These are phyloP conservation scores for Synanceia verrucosa DNA, from an alignment of 2,797 vertebrate genomes.

Conservation along the genomic window DNA sequence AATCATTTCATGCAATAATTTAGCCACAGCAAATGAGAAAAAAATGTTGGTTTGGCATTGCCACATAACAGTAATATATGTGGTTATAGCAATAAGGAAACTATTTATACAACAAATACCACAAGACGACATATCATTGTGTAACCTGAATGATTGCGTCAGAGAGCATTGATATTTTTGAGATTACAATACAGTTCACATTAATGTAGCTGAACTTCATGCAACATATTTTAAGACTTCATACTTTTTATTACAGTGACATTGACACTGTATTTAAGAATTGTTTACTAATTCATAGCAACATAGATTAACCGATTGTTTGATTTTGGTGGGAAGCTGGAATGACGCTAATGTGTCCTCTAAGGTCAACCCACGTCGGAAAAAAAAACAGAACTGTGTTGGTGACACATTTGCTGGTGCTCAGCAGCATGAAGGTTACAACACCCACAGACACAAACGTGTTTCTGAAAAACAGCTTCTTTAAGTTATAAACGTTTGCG, in stretches of 20 bases:
- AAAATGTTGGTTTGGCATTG: not conserved
- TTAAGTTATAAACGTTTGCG: not conserved
- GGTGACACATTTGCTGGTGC: not conserved
- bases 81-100: not conserved
- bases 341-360: not conserved
- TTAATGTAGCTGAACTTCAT: not conserved
- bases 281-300: not conserved
- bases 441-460: not conserved
- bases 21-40: not conserved
- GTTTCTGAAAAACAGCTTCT: not conserved
- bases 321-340: not conserved
- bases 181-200: not conserved
- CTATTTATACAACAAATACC: not conserved
- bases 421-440: not conserved
- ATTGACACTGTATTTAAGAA: not conserved
- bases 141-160: not conserved
- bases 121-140: not conserved
- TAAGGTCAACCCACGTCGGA: not conserved
- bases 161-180: too few relatives aligned
- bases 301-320: not conserved
- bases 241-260: not conserved
- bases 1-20: not conserved
- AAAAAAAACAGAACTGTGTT: slow-evolving; percentile 40
- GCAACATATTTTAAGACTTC: not conserved
- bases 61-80: not conserved